Evolutionary conservation across 2,113 vertebrate species (phyloP).

Genomic region (Oplegnathus fasciatus): DNA sequence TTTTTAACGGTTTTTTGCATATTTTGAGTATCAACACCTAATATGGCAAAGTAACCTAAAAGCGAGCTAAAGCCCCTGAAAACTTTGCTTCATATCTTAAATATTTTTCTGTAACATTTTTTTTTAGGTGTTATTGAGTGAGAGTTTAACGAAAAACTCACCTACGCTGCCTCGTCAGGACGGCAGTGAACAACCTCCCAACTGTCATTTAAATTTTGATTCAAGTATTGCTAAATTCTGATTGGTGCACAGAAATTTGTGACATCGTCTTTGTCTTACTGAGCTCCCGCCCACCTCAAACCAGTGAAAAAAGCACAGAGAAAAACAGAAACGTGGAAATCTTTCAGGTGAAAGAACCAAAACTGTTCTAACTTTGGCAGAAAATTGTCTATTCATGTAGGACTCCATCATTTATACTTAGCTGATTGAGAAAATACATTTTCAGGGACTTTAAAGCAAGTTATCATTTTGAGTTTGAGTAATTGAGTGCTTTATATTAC

Average conservation of each 20-base stretch:
- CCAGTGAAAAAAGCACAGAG: too few relatives aligned
- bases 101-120: background rate
- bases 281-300: background rate
- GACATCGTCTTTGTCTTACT: background rate
- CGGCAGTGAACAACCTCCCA: background rate
- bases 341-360: background rate
- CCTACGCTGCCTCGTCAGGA: background rate
- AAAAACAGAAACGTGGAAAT: background rate
- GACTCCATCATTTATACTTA: background rate
- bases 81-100: background rate
- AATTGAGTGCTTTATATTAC: background rate
- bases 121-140: background rate
- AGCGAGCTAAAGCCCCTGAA: background rate
- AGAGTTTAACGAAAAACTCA: background rate
- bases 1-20: background rate
- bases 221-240: background rate
- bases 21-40: background rate
- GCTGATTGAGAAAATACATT: background rate
- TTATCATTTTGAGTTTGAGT: background rate
- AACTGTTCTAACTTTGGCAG: background rate
- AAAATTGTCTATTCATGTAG: background rate
- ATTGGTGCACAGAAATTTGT: background rate
- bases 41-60: background rate
- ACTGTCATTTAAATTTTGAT: background rate
- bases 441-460: background rate